These are phyloP conservation scores for Dorcus parallelipipedus DNA, from an alignment of 2,888 invertebrate species.

Conservation along the genomic window DNA sequence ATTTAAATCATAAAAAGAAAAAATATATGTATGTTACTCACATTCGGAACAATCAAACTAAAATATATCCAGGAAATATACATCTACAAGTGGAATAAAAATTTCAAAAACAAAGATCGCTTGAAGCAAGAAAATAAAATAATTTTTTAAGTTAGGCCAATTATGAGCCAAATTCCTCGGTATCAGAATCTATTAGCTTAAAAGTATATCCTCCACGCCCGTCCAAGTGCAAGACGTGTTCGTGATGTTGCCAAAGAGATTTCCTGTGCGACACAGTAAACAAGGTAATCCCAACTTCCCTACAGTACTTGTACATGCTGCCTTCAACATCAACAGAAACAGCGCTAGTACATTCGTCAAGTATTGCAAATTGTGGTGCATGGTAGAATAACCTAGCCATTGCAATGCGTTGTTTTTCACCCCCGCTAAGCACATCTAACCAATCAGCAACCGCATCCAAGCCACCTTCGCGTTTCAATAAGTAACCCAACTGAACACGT, in stretches of 20 bases:
- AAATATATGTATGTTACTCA: no score
- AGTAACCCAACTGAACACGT: slow-evolving; percentile 79
- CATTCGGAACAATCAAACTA: no score
- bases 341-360: slow-evolving; percentile 98
- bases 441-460: slow-evolving; percentile 95
- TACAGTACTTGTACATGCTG: slow-evolving; percentile 92
- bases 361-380: slow-evolving; percentile 95
- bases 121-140: no score
- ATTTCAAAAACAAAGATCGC: no score
- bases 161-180: slow-evolving; percentile 93
- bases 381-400: slow-evolving; percentile 98
- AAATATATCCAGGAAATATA: no score
- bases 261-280: slow-evolving; percentile 97
- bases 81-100: no score
- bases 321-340: slow-evolving; percentile 99
- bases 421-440: slow-evolving; percentile 97
- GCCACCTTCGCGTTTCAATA: slow-evolving; percentile 80
- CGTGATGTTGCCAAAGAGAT: slow-evolving; percentile 96
- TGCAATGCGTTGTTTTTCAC: slow-evolving; percentile 97
- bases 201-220: slow-evolving; percentile 90
- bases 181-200: slow-evolving; percentile 78
- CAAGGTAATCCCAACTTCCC: slow-evolving; percentile 83
- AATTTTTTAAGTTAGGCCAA: not conserved
- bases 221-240: slow-evolving; percentile 94
- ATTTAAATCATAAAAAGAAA: no score